Evolutionary conservation across 2,797 vertebrate species (phyloP).

Genomic region (Myotis findleyi): DNA sequence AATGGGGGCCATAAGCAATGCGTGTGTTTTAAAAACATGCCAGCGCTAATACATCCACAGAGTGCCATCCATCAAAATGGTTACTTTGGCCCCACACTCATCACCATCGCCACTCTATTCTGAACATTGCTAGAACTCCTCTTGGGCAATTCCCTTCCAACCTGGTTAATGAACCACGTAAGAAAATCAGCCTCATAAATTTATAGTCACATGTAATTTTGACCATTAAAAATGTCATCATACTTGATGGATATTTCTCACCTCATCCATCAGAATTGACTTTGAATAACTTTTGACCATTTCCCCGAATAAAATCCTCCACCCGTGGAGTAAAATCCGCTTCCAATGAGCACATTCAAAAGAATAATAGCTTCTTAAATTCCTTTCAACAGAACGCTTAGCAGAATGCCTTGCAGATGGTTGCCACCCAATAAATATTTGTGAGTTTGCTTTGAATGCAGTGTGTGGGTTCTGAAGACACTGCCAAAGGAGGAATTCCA

Average conservation of each 20-base stretch:
- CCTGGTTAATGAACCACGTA: constrained; percentile 76
- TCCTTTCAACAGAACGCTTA: constrained; percentile 33
- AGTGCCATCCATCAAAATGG: constrained; percentile 54
- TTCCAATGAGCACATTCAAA: constrained; percentile 66
- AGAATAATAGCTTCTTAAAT: constrained; percentile 72
- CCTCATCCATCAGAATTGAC: constrained; percentile 73
- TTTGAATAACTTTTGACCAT: constrained; percentile 79
- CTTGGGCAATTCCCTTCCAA: constrained; percentile 64
- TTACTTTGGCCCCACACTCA: not conserved
- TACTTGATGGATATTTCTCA: constrained; percentile 55
- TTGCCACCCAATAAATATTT: constrained; percentile 63
- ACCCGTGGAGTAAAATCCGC: constrained; percentile 67
- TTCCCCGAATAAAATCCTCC: constrained; percentile 68
- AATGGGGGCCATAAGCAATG: constrained; percentile 32
- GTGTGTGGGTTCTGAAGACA: not conserved
- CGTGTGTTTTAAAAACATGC: constrained; percentile 56
- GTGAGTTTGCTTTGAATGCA: constrained; percentile 4
- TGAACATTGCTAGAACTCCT: constrained; percentile 25
- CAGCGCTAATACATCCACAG: not conserved
- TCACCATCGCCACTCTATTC: not conserved
- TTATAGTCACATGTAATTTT: constrained; percentile 73
- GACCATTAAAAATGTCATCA: constrained; percentile 68
- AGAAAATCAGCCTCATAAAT: constrained; percentile 73
- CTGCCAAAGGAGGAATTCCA: not conserved
- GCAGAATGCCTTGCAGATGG: constrained; percentile 18